Percentiles rank a stretch among this genome's conserved stretches.
Evolutionary conservation across 1,140 invertebrate genomes (phyloP).

Genomic region (Pinna nobilis): DNA sequence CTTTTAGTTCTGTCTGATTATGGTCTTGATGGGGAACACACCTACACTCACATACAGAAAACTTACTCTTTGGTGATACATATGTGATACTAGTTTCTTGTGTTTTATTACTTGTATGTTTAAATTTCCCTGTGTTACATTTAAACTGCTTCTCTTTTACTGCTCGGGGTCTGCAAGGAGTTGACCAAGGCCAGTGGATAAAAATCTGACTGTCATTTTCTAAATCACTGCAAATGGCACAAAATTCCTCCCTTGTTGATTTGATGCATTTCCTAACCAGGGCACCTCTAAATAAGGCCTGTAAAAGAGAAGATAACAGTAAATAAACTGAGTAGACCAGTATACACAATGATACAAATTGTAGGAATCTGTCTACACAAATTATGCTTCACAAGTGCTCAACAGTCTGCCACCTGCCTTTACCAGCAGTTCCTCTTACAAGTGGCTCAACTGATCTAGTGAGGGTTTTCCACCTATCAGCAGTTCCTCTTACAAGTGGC

Average conservation of each 20-base stretch:
- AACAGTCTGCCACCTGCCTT: too few species aligned
- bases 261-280: conserved; percentile 42
- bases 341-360: too few species aligned
- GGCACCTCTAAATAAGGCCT: conserved; percentile 49
- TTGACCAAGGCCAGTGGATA: conserved; percentile 6
- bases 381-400: too few species aligned
- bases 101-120: neutral
- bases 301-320: conserved; percentile 1
- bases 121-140: neutral
- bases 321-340: too few species aligned
- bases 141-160: neutral
- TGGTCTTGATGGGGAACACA: too few species aligned
- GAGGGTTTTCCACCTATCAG: too few species aligned
- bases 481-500: too few species aligned
- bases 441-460: too few species aligned
- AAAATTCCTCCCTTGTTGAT: conserved; percentile 36
- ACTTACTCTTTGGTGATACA: neutral
- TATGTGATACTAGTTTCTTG: neutral
- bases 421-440: too few species aligned
- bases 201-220: conserved; percentile 21
- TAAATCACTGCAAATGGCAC: conserved; percentile 40
- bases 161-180: neutral
- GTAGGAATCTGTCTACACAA: too few species aligned
- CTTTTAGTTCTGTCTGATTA: neutral
- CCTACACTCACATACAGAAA: too few species aligned